Base-by-base conservation (phyloP, 2,113 vertebrate species). In the Myocastor coypus region DNA sequence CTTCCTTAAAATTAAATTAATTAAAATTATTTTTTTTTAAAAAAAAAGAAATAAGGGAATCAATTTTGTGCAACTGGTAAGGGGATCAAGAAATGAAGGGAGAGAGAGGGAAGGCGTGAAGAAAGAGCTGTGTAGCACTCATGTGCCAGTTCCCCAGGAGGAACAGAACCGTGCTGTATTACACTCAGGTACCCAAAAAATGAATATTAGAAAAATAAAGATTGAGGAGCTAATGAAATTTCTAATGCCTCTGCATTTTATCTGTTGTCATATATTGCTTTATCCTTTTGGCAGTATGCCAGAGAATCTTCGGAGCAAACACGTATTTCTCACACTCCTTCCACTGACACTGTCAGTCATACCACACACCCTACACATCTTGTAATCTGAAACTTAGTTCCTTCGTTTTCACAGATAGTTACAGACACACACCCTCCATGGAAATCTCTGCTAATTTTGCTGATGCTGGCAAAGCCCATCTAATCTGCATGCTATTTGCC, bases 361-460 rank as follows among this genome's bases (percentile, higher is more conserved):
- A 46, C 2, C 57, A 24, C 30, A 59, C 14, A 63, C 1, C 4
- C 26, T 59, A 59, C 83, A 30, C 13, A 81, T 57, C 12, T 42
- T 91, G 83, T 34, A 32, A 55, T 3, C 1, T 3, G 24, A 78
- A 84, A 37, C 81, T 68, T 55, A 83, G 28, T 37, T 57, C 26
- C 20, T 78, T 87, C 42, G 14, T 68, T 85, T 77, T 42, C 40
- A 89, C 30, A 37, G 19, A 64, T 7, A 16, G 12, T n/a, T 9
- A 13, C 59, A 16, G 14, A 78, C 57, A 77, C n/a, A 6, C 30
- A 5, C 0, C 78, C 7, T 24, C 1, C 0, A 1, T 28, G 1
- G 2, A 34, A n/a, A 28, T 17, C 34, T 64, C 12, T 46, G 28
- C 6, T 37, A 52, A 24, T 28, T 83, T 17, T 40, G n/a, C 11